Percentiles rank a stretch among this genome's conserved stretches.
Conservation (phyloP, 1,140 invertebrate species). For the Ylistrum balloti region DNA sequence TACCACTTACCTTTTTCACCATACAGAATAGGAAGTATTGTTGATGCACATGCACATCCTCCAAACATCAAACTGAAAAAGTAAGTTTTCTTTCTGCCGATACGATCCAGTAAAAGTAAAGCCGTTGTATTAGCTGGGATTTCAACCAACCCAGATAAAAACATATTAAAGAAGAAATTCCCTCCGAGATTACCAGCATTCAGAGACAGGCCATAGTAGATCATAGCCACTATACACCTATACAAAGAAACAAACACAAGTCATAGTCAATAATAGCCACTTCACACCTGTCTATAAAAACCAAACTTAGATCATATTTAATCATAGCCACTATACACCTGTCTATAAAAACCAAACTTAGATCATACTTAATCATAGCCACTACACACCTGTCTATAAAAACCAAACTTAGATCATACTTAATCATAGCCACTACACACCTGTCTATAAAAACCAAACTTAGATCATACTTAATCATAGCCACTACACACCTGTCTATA, state of each 20-base stretch:
- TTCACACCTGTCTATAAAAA: too few relatives aligned
- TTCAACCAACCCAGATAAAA: slow-evolving; percentile 87
- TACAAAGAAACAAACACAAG: too few relatives aligned
- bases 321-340: background rate
- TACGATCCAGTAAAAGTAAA: slow-evolving; percentile 61
- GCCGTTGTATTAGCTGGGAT: slow-evolving; percentile 85
- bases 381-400: too few relatives aligned
- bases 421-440: too few relatives aligned
- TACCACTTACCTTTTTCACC: slow-evolving; percentile 58
- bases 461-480: too few relatives aligned
- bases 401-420: too few relatives aligned
- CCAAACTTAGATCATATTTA: background rate
- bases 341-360: too few relatives aligned
- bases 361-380: too few relatives aligned
- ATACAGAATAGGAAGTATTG: slow-evolving; percentile 63
- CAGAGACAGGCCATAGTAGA: slow-evolving; percentile 86
- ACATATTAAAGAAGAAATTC: slow-evolving; percentile 76
- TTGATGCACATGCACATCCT: slow-evolving; percentile 65
- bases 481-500: too few relatives aligned
- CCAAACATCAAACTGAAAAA: slow-evolving; percentile 64
- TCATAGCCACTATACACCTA: slow-evolving; percentile 81
- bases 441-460: too few relatives aligned
- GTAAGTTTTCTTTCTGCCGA: slow-evolving; percentile 67
- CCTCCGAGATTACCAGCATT: slow-evolving; percentile 68
- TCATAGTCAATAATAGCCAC: too few relatives aligned